A percentile compares a stretch with the other conserved stretches of the same genome.
phyloP scores from a whole-genome alignment of 53 echinoderm and acorn worm species.

The Holothuria scabra region DNA sequence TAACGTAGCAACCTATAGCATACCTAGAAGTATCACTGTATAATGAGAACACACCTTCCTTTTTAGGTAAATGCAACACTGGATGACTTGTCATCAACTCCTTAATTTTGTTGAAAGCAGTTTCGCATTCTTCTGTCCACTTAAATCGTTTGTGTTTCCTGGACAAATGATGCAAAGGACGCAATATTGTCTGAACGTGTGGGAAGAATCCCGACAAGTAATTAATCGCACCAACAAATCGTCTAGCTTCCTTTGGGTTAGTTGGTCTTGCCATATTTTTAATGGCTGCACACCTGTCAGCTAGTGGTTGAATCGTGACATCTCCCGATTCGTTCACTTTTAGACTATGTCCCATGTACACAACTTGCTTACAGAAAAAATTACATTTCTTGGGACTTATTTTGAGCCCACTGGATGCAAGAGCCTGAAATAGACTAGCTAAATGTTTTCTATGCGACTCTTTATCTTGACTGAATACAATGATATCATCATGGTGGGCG shows the following conservation, averaged over 20 bases:
- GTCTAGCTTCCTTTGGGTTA: neutral
- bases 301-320: slow-evolving; percentile 32
- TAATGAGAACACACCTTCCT: neutral
- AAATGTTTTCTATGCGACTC: slow-evolving; percentile 40
- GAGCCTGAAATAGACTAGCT: slow-evolving; percentile 9
- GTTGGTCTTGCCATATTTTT: slow-evolving; percentile 23
- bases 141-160: slow-evolving; percentile 37
- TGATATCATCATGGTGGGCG: slow-evolving; percentile 63
- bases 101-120: slow-evolving; percentile 50
- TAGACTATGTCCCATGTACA: slow-evolving; percentile 39
- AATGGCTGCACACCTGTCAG: slow-evolving; percentile 51
- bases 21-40: slow-evolving; percentile 20
- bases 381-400: slow-evolving; percentile 45
- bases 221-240: slow-evolving; percentile 45
- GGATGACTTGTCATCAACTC: slow-evolving; percentile 50
- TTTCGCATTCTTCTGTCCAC: slow-evolving; percentile 25
- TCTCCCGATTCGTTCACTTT: slow-evolving; percentile 11
- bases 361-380: slow-evolving; percentile 13
- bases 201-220: slow-evolving; percentile 38
- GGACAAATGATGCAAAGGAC: slow-evolving; percentile 32
- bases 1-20: slow-evolving; percentile 46
- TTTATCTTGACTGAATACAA: slow-evolving; percentile 50
- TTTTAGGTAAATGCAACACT: neutral
- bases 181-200: slow-evolving; percentile 27
- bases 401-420: slow-evolving; percentile 11